Percentiles rank a stretch among this genome's conserved stretches.
Evolutionary conservation across 2,113 vertebrate genomes (phyloP).

Genomic region (Bubalus kerabau): DNA sequence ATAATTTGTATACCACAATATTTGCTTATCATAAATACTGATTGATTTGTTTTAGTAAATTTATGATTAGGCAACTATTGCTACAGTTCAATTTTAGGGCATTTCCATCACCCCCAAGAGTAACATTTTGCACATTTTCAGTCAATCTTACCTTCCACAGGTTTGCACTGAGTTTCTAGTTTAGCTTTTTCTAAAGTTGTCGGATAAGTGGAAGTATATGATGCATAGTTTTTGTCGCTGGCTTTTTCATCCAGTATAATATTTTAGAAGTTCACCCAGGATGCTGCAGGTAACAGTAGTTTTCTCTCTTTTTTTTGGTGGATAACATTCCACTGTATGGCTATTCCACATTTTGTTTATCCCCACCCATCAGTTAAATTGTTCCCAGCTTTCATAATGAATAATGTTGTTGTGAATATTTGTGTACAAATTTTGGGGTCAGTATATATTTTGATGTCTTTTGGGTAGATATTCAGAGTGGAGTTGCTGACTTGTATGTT

Average conservation of each 20-base stretch:
- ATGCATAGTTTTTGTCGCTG: not conserved
- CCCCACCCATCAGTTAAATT: not conserved
- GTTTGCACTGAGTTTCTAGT: not conserved
- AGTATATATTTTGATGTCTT: not conserved
- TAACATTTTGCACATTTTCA: not conserved
- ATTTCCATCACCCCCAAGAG: not conserved
- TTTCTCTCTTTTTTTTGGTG: not conserved
- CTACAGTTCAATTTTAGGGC: not conserved
- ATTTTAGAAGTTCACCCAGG: not conserved
- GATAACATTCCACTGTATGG: not conserved
- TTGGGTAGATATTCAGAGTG: not conserved
- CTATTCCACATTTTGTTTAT: not conserved
- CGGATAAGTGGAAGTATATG: not conserved
- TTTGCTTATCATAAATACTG: not conserved
- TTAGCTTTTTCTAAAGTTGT: not conserved
- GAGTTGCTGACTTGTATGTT: not conserved
- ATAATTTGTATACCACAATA: not conserved
- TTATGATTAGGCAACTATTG: not conserved
- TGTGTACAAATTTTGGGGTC: not conserved
- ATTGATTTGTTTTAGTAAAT: not conserved
- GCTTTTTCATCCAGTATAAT: not conserved
- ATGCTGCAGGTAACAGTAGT: not conserved
- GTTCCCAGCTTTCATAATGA: not conserved
- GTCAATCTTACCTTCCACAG: not conserved
- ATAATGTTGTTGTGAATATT: not conserved